Percentiles rank a stretch among this genome's conserved stretches.
These are phyloP conservation scores for Leuciscus waleckii DNA, from an alignment of 2,797 vertebrate species.

Conservation along the genomic window DNA sequence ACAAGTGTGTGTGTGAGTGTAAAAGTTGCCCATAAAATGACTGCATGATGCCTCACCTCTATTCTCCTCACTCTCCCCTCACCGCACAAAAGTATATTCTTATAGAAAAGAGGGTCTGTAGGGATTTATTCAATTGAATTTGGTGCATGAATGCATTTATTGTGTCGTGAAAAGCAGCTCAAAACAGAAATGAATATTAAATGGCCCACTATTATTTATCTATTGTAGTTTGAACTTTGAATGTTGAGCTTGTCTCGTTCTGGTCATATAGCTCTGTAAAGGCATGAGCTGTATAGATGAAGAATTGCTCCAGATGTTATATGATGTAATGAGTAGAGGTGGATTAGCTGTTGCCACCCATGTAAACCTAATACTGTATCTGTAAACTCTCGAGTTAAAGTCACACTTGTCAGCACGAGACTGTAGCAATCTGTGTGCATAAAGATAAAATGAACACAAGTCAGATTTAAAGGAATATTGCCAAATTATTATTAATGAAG, in stretches of 20 bases:
- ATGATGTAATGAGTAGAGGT: conserved; percentile 19
- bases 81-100: neutral
- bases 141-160: conserved; percentile 51
- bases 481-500: neutral
- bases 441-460: neutral
- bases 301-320: neutral
- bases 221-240: conserved; percentile 41
- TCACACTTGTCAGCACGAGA: conserved; percentile 1
- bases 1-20: too few relatives aligned
- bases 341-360: conserved; percentile 8
- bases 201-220: conserved; percentile 48
- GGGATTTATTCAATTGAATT: conserved; percentile 19
- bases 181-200: conserved; percentile 34
- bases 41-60: conserved; percentile 25
- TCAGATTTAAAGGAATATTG: conserved; percentile 20
- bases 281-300: conserved; percentile 5
- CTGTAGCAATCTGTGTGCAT: neutral
- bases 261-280: neutral
- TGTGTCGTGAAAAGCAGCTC: conserved; percentile 44
- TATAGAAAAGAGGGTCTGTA: conserved; percentile 21
- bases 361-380: neutral
- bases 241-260: neutral
- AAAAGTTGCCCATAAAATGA: conserved; percentile 8
- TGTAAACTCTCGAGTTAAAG: neutral
- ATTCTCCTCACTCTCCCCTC: neutral